Conservation (phyloP, 2,797 vertebrate genomes). For the Danionella dracula region DNA sequence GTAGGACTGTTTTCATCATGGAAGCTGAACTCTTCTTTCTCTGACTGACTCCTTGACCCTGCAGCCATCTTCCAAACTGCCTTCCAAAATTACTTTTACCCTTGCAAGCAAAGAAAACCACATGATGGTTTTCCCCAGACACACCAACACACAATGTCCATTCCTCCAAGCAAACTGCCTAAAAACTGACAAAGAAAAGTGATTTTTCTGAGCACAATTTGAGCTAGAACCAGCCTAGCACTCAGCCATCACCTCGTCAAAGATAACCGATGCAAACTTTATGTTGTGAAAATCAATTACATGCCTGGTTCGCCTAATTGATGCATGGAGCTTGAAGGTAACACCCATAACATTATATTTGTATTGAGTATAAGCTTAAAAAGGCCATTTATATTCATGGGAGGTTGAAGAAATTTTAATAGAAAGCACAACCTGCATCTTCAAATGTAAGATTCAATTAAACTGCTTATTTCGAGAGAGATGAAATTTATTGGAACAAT, state of each 20-base stretch:
- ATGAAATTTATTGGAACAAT: conserved; percentile 15
- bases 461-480: conserved; percentile 30
- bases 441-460: conserved; percentile 32
- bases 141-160: neutral
- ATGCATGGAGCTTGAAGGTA: conserved; percentile 64
- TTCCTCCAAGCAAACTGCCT: neutral
- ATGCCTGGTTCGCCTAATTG: conserved; percentile 67
- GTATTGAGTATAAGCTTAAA: conserved; percentile 39
- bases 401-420: conserved; percentile 37
- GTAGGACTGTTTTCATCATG: neutral
- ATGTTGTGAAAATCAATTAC: conserved; percentile 74
- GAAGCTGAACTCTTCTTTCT: conserved; percentile 30
- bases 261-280: conserved; percentile 61
- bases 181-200: neutral
- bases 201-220: neutral
- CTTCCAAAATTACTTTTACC: conserved; percentile 16
- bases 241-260: conserved; percentile 47
- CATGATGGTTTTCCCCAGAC: neutral
- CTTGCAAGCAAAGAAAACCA: neutral
- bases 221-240: conserved; percentile 35
- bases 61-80: neutral
- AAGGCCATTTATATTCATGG: conserved; percentile 45
- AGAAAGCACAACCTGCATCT: conserved; percentile 34
- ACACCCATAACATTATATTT: conserved; percentile 53
- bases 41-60: conserved; percentile 22